These are phyloP conservation scores for Trochalopteron elliotii DNA, from an alignment of 2,113 vertebrate genomes.

Conservation along the genomic window DNA sequence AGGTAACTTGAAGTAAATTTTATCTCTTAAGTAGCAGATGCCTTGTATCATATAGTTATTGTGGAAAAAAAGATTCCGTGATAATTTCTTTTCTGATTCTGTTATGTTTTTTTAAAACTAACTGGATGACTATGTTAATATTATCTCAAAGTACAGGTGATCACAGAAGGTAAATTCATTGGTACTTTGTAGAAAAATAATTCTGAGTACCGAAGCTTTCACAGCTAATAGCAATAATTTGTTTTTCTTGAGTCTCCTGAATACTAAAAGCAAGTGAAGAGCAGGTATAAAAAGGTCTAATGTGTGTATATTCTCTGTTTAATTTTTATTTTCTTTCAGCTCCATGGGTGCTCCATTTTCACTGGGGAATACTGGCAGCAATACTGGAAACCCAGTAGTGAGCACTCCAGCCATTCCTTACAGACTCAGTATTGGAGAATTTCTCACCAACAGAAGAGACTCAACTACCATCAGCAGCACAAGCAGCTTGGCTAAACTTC, in stretches of 20 bases:
- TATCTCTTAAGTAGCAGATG: neutral
- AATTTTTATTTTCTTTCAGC: slow-evolving; percentile 50
- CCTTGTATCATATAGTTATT: neutral
- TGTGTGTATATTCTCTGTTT: neutral
- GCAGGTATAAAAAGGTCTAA: neutral
- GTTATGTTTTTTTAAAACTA: neutral
- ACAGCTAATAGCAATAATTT: neutral
- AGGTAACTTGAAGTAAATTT: neutral
- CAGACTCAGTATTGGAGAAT: slow-evolving; percentile 84
- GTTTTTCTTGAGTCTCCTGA: neutral
- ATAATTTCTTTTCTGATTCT: neutral
- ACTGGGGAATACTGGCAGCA: slow-evolving; percentile 70
- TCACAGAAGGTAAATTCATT: neutral
- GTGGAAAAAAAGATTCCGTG: neutral
- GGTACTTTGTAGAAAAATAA: neutral
- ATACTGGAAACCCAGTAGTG: slow-evolving; percentile 75
- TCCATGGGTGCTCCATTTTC: slow-evolving; percentile 60
- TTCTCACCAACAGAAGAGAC: slow-evolving; percentile 79
- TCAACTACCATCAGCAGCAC: slow-evolving; percentile 77
- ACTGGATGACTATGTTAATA: neutral
- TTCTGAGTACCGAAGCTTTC: neutral
- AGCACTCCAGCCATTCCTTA: slow-evolving; percentile 84
- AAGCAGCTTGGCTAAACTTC: slow-evolving; percentile 83
- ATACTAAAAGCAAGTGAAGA: neutral
- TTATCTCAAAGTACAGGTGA: neutral